Evolutionary conservation across 1,140 invertebrate species (phyloP), one percentile per base, ranked within the genome.

Genomic region (Teleopsis dalmanni): DNA sequence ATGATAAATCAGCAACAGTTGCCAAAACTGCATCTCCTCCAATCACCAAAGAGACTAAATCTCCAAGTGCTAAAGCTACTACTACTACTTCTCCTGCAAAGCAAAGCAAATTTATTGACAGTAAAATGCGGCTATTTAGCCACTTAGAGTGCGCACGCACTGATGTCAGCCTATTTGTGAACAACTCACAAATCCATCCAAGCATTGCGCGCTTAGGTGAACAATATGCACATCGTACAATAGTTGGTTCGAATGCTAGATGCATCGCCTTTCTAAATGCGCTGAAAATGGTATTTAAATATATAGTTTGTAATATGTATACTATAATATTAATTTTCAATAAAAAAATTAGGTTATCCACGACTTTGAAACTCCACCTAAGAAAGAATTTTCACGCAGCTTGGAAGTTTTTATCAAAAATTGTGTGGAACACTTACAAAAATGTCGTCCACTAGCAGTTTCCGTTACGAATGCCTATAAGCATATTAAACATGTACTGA

Each of bases 401-500:
- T 71, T 96, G 1, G 87, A 93, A 61, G 60, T 74, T 0, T 75
- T 78, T 21, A 68, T 95, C 13, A 79, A 85, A 45, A 76, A 78
- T 13, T 78, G 79, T 37, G 71, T 81, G 3, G 78, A 81, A 21
- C 91, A 87, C 73, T 71, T 96, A 22, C 79, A 85, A 59, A 73
- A 80, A 29, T 91, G 86, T 72, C 77, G 91, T 37, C 86, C 86
- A 0, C 72, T 89, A 26, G 84, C 90, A 14, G 89, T 94, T 2
- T 89, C 90, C 3, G 92, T 95, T 79, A 81, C 76, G n/a, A 96
- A 95, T 77, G 90, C 89, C 2, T 75, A 94, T 37, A 88, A 84
- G 59, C 77, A 81, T 58, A 79, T 92, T 49, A 83, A 80, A 62
- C 82, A 79, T 56, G 81, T 81, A 54, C 71, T 84, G 56, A 84